Percentiles rank a stretch among this genome's conserved stretches.
Evolutionary conservation across 2,888 invertebrate genomes (phyloP).

Genomic region (Miltochrista miniata): DNA sequence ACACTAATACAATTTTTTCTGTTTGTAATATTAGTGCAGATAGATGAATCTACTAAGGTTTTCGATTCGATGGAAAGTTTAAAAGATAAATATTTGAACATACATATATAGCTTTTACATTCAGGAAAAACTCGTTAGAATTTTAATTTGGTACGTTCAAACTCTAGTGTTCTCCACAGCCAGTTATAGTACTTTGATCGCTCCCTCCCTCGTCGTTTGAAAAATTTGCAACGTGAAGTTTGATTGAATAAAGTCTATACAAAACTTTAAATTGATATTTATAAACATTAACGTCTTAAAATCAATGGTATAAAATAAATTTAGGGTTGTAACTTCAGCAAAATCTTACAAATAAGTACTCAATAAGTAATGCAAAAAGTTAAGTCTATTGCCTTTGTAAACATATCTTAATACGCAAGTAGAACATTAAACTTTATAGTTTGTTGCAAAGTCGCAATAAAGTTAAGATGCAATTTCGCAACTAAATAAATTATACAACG

Average conservation of each 20-base stretch:
- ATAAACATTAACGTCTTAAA: conserved; percentile 6
- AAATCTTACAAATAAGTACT: conserved; percentile 7
- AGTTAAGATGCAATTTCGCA: conserved; percentile 27
- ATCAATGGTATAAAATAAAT: conserved; percentile 1
- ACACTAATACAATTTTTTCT: too few relatives aligned
- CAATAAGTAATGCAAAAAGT: conserved; percentile 2
- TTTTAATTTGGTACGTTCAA: conserved; percentile 20
- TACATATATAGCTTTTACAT: too few relatives aligned
- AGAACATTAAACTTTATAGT: conserved; percentile 10
- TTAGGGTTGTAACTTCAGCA: conserved; percentile 4
- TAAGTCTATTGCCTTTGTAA: conserved; percentile 11
- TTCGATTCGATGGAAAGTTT: too few relatives aligned
- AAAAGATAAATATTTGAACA: too few relatives aligned
- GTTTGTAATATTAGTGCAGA: too few relatives aligned
- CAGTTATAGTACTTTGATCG: conserved; percentile 19
- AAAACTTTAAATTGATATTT: conserved; percentile 13
- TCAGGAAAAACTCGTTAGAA: background rate
- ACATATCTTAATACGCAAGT: conserved; percentile 9
- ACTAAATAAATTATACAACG: conserved; percentile 37
- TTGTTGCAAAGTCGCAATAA: conserved; percentile 12
- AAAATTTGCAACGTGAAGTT: conserved; percentile 11
- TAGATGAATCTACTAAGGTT: too few relatives aligned
- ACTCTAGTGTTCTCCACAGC: conserved; percentile 16
- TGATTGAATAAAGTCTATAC: conserved; percentile 16
- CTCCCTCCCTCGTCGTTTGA: conserved; percentile 11